A percentile compares a stretch with the other conserved stretches of the same genome.
Evolutionary conservation across 2,797 vertebrate genomes (phyloP).

Genomic region (Okamejei kenojei): DNA sequence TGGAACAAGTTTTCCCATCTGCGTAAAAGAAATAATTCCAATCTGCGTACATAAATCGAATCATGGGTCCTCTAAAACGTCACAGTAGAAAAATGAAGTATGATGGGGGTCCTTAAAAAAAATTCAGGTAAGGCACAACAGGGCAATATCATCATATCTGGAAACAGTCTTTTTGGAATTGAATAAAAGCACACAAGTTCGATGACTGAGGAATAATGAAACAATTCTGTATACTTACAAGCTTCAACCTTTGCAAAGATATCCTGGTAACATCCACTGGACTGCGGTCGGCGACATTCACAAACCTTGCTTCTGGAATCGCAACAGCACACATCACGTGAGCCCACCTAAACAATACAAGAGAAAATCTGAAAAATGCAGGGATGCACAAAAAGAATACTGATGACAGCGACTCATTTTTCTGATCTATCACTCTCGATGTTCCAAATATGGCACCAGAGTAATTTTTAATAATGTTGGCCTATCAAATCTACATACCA

Average conservation of each 20-base stretch:
- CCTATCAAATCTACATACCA: background rate
- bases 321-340: conserved; percentile 90
- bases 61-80: background rate
- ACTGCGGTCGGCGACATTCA: conserved; percentile 74
- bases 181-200: background rate
- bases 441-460: background rate
- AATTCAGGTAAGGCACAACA: background rate
- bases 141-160: background rate
- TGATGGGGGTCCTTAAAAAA: background rate
- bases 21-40: background rate
- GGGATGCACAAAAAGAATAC: background rate
- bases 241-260: conserved; percentile 85
- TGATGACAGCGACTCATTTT: background rate
- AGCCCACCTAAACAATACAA: conserved; percentile 75
- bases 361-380: conserved; percentile 31
- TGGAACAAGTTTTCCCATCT: background rate
- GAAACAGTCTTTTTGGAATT: background rate
- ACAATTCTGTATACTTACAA: conserved; percentile 66
- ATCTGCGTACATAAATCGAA: background rate
- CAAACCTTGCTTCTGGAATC: conserved; percentile 86
- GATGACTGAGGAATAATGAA: background rate
- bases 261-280: conserved; percentile 84
- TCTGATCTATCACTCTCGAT: background rate
- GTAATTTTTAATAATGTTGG: conserved; percentile 5
- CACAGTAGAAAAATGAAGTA: background rate